These are phyloP conservation scores for Oegoconia quadripuncta DNA, from an alignment of 2,888 invertebrate species.

Conservation along the genomic window DNA sequence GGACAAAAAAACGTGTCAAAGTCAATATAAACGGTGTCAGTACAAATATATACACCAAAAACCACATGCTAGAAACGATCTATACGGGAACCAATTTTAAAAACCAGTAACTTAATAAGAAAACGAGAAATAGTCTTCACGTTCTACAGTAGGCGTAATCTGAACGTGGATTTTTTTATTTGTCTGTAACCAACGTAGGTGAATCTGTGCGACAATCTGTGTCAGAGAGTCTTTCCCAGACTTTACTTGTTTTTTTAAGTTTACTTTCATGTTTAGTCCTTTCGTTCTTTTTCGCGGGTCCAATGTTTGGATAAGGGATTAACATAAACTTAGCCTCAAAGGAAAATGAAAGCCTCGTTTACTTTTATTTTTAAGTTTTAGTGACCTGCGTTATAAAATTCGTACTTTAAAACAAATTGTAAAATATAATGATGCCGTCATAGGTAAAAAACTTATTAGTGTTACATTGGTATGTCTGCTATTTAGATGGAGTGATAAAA, in stretches of 20 bases:
- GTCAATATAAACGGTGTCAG: constrained; percentile 49
- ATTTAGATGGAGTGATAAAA: too few species aligned
- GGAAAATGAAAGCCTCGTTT: constrained; percentile 48
- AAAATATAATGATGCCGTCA: too few species aligned
- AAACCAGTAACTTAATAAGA: constrained; percentile 24
- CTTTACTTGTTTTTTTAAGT: constrained; percentile 39
- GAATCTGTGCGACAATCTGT: constrained; percentile 45
- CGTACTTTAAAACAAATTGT: too few species aligned
- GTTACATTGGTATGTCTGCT: too few species aligned
- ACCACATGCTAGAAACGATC: constrained; percentile 42
- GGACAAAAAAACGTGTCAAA: constrained; percentile 68
- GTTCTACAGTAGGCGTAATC: constrained; percentile 6
- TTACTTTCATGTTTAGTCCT: constrained; percentile 58
- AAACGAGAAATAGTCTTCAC: background rate
- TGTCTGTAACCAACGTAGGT: constrained; percentile 34
- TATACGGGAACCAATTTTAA: constrained; percentile 22
- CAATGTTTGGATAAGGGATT: constrained; percentile 36
- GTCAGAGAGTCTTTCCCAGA: constrained; percentile 50
- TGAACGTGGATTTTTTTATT: constrained; percentile 16
- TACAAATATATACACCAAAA: constrained; percentile 39
- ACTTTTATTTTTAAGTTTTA: constrained; percentile 6
- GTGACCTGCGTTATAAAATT: too few species aligned
- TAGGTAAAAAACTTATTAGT: too few species aligned
- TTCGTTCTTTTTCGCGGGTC: constrained; percentile 46
- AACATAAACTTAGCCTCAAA: constrained; percentile 32